A percentile compares a stretch with the other conserved stretches of the same genome.
These are phyloP conservation scores for Acrocera orbiculus DNA, from an alignment of 2,888 invertebrate genomes.

Conservation along the genomic window DNA sequence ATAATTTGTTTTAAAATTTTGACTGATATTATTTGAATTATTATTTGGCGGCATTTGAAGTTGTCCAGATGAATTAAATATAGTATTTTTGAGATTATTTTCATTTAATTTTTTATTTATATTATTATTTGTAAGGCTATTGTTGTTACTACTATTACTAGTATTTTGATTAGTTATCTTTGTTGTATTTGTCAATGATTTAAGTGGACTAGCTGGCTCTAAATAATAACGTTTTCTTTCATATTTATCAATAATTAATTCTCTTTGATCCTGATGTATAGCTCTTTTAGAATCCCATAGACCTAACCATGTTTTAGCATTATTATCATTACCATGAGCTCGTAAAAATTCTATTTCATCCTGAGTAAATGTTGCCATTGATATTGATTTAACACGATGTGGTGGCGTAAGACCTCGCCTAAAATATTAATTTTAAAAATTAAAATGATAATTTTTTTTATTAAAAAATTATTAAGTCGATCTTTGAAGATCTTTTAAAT, in stretches of 20 bases:
- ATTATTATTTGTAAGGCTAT: slow-evolving; percentile 10
- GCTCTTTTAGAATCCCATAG: slow-evolving; percentile 66
- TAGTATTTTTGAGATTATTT: slow-evolving; percentile 12
- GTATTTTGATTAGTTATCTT: slow-evolving; percentile 17
- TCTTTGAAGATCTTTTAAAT: background rate
- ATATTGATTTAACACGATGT: slow-evolving; percentile 95
- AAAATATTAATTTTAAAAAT: slow-evolving; percentile 37
- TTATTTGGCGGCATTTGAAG: too few relatives aligned
- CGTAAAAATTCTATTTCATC: slow-evolving; percentile 89
- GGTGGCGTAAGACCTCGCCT: slow-evolving; percentile 96
- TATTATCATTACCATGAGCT: slow-evolving; percentile 83
- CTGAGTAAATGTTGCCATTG: slow-evolving; percentile 91
- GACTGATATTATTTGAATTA: slow-evolving; percentile 6
- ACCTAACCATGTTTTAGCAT: slow-evolving; percentile 84
- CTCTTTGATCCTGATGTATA: slow-evolving; percentile 79
- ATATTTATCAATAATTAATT: slow-evolving; percentile 89
- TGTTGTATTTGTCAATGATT: slow-evolving; percentile 27
- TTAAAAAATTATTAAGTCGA: background rate
- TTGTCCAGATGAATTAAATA: too few relatives aligned
- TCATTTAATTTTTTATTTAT: slow-evolving; percentile 6
- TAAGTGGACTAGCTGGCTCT: slow-evolving; percentile 32
- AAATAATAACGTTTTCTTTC: slow-evolving; percentile 59
- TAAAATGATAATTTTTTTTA: slow-evolving; percentile 13
- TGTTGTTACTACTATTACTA: slow-evolving; percentile 7
- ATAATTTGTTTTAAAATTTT: slow-evolving; percentile 4